These are phyloP conservation scores for Drosophila pseudoananassae DNA, from an alignment of 1,140 invertebrate species.

Conservation along the genomic window DNA sequence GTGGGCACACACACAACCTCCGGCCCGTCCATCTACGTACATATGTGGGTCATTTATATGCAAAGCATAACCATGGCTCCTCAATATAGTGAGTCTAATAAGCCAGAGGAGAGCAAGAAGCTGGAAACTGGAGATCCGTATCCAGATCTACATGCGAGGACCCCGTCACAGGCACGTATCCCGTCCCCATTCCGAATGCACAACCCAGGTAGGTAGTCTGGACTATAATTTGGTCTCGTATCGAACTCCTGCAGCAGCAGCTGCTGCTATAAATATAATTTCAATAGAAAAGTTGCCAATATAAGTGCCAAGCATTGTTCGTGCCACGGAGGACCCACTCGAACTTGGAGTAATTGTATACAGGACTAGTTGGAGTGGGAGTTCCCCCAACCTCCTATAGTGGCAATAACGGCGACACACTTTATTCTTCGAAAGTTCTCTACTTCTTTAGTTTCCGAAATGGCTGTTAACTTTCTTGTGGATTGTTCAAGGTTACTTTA, in stretches of 20 bases:
- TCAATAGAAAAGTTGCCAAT: conserved; percentile 59
- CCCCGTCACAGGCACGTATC: conserved; percentile 33
- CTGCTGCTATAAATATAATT: conserved; percentile 53
- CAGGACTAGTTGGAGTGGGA: conserved; percentile 9
- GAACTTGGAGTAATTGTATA: conserved; percentile 27
- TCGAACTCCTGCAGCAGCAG: conserved; percentile 33
- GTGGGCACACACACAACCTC: conserved; percentile 39
- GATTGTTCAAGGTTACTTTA: conserved; percentile 7
- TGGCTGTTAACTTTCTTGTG: neutral
- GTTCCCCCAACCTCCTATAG: neutral
- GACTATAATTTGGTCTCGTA: conserved; percentile 48
- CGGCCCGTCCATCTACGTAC: conserved; percentile 15
- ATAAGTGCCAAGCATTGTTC: conserved; percentile 45
- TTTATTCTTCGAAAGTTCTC: conserved; percentile 8
- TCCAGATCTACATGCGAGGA: conserved; percentile 4
- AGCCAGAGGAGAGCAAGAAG: conserved; percentile 24
- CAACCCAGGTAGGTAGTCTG: conserved; percentile 41
- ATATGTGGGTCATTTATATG: conserved; percentile 76
- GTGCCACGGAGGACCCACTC: conserved; percentile 32
- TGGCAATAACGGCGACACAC: neutral
- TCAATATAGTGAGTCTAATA: conserved; percentile 70
- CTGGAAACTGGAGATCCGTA: neutral
- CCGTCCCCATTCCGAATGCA: conserved; percentile 22
- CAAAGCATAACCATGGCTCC: conserved; percentile 68
- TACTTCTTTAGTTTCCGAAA: neutral